phyloP scores from a whole-genome alignment of 2,113 vertebrate species.

The Cheilinus undulatus region DNA sequence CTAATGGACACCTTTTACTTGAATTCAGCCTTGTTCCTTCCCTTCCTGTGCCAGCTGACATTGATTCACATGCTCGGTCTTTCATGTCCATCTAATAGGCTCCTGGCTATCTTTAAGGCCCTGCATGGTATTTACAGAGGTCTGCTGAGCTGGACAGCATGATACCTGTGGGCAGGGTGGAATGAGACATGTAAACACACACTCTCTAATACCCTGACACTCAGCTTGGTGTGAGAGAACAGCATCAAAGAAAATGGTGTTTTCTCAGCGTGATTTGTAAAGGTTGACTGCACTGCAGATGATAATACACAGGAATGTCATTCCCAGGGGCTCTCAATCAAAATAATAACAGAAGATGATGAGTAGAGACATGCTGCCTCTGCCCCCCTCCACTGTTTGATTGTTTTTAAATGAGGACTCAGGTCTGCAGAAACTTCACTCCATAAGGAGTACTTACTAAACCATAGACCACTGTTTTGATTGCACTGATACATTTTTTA shows the following conservation, averaged over 20 bases:
- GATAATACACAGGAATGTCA: no score
- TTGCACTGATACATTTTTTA: no score
- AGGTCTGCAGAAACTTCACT: no score
- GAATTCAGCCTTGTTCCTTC: constrained; percentile 40
- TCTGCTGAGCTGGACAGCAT: constrained; percentile 55
- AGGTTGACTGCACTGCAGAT: constrained; percentile 24
- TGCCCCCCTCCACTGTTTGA: no score
- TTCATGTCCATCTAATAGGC: constrained; percentile 65
- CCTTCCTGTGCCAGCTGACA: constrained; percentile 30
- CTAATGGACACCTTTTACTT: constrained; percentile 13
- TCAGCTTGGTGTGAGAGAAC: constrained; percentile 25
- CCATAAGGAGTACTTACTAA: no score
- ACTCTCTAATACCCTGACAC: constrained; percentile 11
- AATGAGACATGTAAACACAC: constrained; percentile 33
- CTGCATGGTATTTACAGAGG: constrained; percentile 65
- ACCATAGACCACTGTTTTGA: no score
- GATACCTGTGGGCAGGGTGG: constrained; percentile 57
- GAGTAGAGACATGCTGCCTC: no score
- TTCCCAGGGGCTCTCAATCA: no score
- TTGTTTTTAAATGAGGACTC: no score
- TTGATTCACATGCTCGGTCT: constrained; percentile 55
- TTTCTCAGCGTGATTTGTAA: constrained; percentile 42
- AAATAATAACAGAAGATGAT: no score
- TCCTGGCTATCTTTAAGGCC: constrained; percentile 48
- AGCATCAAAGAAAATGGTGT: constrained; percentile 27